Evolutionary conservation across 2,113 vertebrate species (phyloP), one percentile per base, ranked within the genome.

Genomic region (Scalopus aquaticus): DNA sequence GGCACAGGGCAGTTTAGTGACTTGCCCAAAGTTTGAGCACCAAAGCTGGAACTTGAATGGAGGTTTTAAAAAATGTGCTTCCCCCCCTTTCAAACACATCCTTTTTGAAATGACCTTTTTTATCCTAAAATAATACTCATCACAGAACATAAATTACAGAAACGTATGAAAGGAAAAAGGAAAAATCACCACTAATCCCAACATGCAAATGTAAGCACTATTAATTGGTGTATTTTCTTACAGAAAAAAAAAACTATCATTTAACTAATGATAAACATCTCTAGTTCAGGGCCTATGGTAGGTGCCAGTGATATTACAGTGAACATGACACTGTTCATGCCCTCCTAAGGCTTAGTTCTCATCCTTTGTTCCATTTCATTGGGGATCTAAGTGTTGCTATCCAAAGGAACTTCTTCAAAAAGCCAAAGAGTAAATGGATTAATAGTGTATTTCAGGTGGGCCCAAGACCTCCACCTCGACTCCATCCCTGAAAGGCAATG

Each of bases 111-210:
- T 76, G 54, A 82, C 42, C 19, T 56, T 58, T 54, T 62, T 69
- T 30, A 93, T 69, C 10, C 26, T 93, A 65, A 76, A 90, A 74
- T 88, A 82, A 70, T 35, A 91, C 19, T 91, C 56, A 82, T 79
- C 76, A 78, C 58, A 92, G 84, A 96, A 92, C n/a, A 82, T 64
- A 95, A 79, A 65, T 85, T 85, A 82, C 16, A 83, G 86, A 88
- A 88, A 88, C 6, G 39, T 62, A 80, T 80, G 96, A 94, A 89
- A 39, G 91, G 74, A 72, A 46, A n/a, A n/a, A n/a, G 5, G n/a
- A 44, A 67, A 82, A 92, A 94, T 6, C 4, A 79, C 22, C 35
- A 89, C 67, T 72, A 72, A 56, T 88, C 35, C 39, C 39, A 74
- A 88, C 79, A 87, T 72, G 76, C 82, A 90, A 73, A 85, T 49